Evolutionary conservation across 1,140 invertebrate species (phyloP), one percentile per base, ranked within the genome.

Genomic region (Drosophila mojavensis): DNA sequence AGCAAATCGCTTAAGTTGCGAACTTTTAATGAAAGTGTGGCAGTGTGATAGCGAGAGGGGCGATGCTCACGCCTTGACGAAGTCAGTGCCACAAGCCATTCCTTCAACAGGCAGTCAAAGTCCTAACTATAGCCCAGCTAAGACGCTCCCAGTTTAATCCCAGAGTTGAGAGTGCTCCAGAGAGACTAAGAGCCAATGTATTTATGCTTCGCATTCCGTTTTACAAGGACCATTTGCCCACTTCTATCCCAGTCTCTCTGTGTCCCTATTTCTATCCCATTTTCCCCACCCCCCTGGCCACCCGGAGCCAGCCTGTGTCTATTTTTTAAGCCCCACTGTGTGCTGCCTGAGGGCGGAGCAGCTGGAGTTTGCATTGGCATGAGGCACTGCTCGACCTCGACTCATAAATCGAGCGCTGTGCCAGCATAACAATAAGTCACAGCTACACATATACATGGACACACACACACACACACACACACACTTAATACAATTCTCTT

Each of bases 361-460:
- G 58, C 17, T 69, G 67, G 47, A 65, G 39, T 66, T 67, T 50
- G 56, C 17, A 48, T 68, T 20, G 64, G 33, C n/a, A 53, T 43
- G 53, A 48, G 39, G n/a, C 71, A 48, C 28, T 59, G 48, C 39
- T 5, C 83, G 81, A 84, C 84, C 84, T 89, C 82, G 62, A 78
- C 77, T 90, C 86, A 90, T 90, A 90, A 90, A 90, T 90, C 90
- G 79, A 69, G 82, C 67, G 78, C 82, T 90, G 79, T 90, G 82
- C 74, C 82, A 76, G 82, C 88, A 90, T 90, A 90, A 90, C 88
- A 90, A 90, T 90, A 91, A 90, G 82, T 86, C 77, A 83, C 53
- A 78, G 67, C 74, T 67, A 90, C 59, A 59, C 4, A 30, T 1
- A 58, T 30, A 63, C 11, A 71, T 36, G 50, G 24, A 33, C 30